These are phyloP conservation scores for Epinephelus fuscoguttatus DNA, from an alignment of 2,113 vertebrate genomes.

Conservation along the genomic window DNA sequence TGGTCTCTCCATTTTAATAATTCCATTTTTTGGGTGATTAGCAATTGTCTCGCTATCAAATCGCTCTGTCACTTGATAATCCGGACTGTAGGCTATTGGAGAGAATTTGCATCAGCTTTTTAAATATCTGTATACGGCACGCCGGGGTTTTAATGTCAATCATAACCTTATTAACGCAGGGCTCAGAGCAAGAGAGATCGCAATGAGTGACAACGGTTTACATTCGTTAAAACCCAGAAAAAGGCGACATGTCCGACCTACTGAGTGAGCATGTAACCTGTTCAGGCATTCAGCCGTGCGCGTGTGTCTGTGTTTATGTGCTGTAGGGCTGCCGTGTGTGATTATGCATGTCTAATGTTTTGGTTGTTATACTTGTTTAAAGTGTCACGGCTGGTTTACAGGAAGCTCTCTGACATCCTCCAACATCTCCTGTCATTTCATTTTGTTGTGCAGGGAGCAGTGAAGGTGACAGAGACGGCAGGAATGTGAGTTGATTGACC, in stretches of 20 bases:
- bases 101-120: slow-evolving; percentile 75
- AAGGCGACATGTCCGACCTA: slow-evolving; percentile 48
- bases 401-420: slow-evolving; percentile 12
- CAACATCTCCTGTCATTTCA: slow-evolving; percentile 19
- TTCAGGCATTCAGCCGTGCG: slow-evolving; percentile 43
- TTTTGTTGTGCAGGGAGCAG: slow-evolving; percentile 72
- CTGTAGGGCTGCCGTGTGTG: slow-evolving; percentile 52
- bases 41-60: slow-evolving; percentile 72
- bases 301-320: slow-evolving; percentile 18
- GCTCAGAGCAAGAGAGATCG: slow-evolving; percentile 68
- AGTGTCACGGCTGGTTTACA: slow-evolving; percentile 51
- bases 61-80: slow-evolving; percentile 77
- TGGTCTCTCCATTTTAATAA: slow-evolving; percentile 66
- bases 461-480: slow-evolving; percentile 25
- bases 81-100: slow-evolving; percentile 74
- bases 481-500: slow-evolving; percentile 62
- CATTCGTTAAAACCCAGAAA: slow-evolving; percentile 49
- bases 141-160: slow-evolving; percentile 81
- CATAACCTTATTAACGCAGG: slow-evolving; percentile 73
- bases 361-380: slow-evolving; percentile 50
- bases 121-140: slow-evolving; percentile 70
- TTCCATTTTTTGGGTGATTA: slow-evolving; percentile 70
- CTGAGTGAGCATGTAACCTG: slow-evolving; percentile 59
- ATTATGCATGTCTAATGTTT: slow-evolving; percentile 58
- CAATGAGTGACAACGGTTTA: slow-evolving; percentile 75